A percentile compares a stretch with the other conserved stretches of the same genome.
These are phyloP conservation scores for Trichopria drosophilae DNA, from an alignment of 2,888 invertebrate genomes.

Conservation along the genomic window DNA sequence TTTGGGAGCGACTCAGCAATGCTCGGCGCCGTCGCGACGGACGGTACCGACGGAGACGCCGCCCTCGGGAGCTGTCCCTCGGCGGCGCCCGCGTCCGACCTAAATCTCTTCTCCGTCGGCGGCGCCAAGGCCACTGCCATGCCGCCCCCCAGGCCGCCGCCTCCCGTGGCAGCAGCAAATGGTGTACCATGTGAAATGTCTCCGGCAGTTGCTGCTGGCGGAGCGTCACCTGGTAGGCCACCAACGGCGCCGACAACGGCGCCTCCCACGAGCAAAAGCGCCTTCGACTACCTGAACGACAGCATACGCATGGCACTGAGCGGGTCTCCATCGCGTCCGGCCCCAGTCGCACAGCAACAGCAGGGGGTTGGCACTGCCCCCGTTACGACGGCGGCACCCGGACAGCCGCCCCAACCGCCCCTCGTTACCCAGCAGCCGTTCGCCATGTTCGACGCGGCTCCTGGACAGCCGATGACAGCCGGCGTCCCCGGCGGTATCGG, in stretches of 20 bases:
- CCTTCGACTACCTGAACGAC: conserved; percentile 71
- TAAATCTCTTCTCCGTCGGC: conserved; percentile 15
- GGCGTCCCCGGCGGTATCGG: conserved; percentile 42
- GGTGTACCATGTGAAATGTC: conserved; percentile 53
- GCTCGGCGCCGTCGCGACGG: conserved; percentile 42
- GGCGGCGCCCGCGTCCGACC: conserved; percentile 27
- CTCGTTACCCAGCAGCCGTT: conserved; percentile 45
- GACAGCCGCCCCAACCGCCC: conserved; percentile 40
- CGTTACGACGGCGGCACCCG: conserved; percentile 28
- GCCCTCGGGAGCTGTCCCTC: too few species aligned
- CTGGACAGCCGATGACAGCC: conserved; percentile 36
- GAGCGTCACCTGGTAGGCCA: conserved; percentile 55
- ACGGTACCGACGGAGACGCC: conserved; percentile 46
- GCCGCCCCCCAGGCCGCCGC: conserved; percentile 59
- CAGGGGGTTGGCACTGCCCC: conserved; percentile 39
- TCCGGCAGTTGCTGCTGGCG: conserved; percentile 56
- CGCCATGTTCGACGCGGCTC: conserved; percentile 49
- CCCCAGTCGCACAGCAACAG: conserved; percentile 46
- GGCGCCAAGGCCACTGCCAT: conserved; percentile 53
- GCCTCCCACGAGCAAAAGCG: conserved; percentile 65
- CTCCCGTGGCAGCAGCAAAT: conserved; percentile 52
- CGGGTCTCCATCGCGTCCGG: conserved; percentile 62
- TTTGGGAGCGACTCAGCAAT: conserved; percentile 54
- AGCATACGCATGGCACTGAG: conserved; percentile 71
- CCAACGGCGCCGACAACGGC: conserved; percentile 62